Base-by-base conservation (phyloP, 2,113 vertebrate genomes). In the Rhineura floridana region DNA sequence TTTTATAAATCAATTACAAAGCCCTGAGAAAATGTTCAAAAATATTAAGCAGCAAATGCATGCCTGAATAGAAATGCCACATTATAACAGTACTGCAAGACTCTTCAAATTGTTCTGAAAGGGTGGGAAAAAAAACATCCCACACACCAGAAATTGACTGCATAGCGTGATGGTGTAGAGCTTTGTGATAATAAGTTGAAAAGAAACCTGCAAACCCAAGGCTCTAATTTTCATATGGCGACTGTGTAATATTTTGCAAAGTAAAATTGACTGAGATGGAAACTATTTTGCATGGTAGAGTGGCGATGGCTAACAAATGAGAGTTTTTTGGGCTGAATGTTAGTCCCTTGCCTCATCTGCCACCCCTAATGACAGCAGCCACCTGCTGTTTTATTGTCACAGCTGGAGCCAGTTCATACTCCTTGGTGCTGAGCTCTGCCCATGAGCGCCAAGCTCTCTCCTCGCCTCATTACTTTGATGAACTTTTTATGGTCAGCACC, bases 331-430 rank as follows among this genome's bases (percentile, higher is more conserved):
- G 97, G 96, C 97, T 95, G 97, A 96, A 96, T 97, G 97, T 94
- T 95, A 97, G 97, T 97, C 98, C 98, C 97, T 96, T 97, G 98
- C 97, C 97, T 98, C 97, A 97, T 98, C 98, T 98, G 98, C 98
- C 98, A 97, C 97, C 97, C 98, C 98, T 99, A 98, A 99, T 99
- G 98, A 98, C 97, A 97, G 98, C 97, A 96, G 98, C 98, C 98
- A 98, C 98, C 98, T 98, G 98, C 98, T 98, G 98, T 98, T 99
- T 99, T 98, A 99, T 98, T 98, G 98, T 98, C 98, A 97, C 98
- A 98, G 98, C 98, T 99, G 98, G 98, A 98, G 98, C 97, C 95
- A 59, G 97, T 98, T 97, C 98, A 97, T 98, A 98, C 97, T 98
- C 98, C 97, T 98, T 97, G 98, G 97, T 98, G 98, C 97, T 96